Conservation (phyloP, 30 jellyfish, hydroid and myxozoan genomes). For the Aurelia coerulea region DNA sequence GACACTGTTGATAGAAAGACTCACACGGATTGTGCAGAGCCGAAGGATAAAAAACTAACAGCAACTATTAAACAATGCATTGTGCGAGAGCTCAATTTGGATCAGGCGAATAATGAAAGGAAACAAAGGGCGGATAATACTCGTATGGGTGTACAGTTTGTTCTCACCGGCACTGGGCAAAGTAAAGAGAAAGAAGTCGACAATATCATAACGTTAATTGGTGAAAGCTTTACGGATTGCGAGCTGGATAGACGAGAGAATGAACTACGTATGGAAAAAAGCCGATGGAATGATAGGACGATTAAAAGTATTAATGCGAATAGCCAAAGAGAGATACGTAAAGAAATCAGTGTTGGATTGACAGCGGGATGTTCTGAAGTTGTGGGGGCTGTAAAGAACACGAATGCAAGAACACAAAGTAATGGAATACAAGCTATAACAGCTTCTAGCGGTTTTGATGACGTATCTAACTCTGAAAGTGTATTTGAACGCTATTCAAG, state of each 20-base stretch:
- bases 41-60: neutral
- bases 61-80: constrained; percentile 20
- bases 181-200: constrained; percentile 42
- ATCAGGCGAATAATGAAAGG: constrained; percentile 5
- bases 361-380: neutral
- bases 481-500: too few species aligned
- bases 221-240: constrained; percentile 45
- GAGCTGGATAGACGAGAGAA: constrained; percentile 24
- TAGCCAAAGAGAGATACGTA: neutral
- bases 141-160: constrained; percentile 50
- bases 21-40: neutral
- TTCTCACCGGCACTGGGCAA: constrained; percentile 22
- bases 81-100: constrained; percentile 38
- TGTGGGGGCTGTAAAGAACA: neutral
- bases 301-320: constrained; percentile 31
- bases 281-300: constrained; percentile 30
- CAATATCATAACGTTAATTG: constrained; percentile 35
- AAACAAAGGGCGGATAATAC: constrained; percentile 30
- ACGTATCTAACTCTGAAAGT: too few species aligned
- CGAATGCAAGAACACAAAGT: neutral
- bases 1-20: neutral
- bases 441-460: too few species aligned
- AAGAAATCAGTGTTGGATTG: neutral
- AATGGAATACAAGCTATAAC: too few species aligned
- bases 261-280: neutral